Conservation (phyloP, 1,140 invertebrate genomes). For the Brachionus calyciflorus region DNA sequence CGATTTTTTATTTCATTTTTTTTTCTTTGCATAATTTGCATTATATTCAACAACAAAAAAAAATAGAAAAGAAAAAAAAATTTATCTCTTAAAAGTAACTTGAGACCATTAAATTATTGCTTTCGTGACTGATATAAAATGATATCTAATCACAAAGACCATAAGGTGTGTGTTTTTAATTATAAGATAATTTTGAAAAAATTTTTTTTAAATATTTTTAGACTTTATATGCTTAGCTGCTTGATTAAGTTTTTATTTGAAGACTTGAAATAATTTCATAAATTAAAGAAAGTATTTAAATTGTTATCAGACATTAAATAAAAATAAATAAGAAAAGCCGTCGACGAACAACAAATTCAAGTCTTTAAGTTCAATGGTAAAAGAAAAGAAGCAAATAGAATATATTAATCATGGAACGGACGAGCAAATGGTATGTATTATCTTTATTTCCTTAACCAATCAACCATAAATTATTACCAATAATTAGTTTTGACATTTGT, state of each 20-base stretch:
- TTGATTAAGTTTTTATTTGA: conserved; percentile 27
- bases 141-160: conserved; percentile 14
- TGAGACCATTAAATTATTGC: neutral
- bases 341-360: conserved; percentile 9
- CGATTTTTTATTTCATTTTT: conserved; percentile 19
- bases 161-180: conserved; percentile 20
- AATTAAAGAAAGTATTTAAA: neutral
- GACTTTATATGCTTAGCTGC: conserved; percentile 28
- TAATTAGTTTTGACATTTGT: neutral
- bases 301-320: neutral
- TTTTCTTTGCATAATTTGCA: conserved; percentile 33
- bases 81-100: conserved; percentile 29
- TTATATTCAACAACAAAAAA: conserved; percentile 29
- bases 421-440: conserved; percentile 41
- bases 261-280: conserved; percentile 5
- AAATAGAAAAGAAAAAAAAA: too few species aligned
- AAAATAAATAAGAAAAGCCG: neutral
- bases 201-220: neutral
- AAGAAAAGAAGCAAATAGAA: conserved; percentile 31
- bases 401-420: conserved; percentile 47
- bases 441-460: neutral
- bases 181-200: neutral
- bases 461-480: too few species aligned
- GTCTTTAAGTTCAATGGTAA: conserved; percentile 35
- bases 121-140: conserved; percentile 27